These are phyloP conservation scores for Drosophila serrata DNA, from an alignment of 1,140 invertebrate genomes.

Conservation along the genomic window DNA sequence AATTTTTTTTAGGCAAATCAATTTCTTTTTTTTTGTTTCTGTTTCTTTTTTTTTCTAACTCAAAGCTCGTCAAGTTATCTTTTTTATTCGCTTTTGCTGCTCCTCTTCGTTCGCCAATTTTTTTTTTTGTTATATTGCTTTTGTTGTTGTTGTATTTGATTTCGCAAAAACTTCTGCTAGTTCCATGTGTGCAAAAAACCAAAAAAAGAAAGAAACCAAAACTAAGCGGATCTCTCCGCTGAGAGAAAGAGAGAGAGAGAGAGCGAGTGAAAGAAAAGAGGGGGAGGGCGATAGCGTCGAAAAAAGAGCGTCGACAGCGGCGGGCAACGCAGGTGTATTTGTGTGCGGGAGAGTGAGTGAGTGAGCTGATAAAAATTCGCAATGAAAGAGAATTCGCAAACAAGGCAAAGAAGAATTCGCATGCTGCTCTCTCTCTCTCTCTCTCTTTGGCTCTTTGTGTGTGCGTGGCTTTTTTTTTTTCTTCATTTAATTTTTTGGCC, in stretches of 20 bases:
- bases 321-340: conserved; percentile 38
- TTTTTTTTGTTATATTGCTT: conserved; percentile 48
- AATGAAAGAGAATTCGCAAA: conserved; percentile 51
- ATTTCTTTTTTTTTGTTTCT: conserved; percentile 4
- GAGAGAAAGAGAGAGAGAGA: conserved; percentile 1
- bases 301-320: conserved; percentile 2
- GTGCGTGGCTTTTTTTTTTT: conserved; percentile 38
- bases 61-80: conserved; percentile 50
- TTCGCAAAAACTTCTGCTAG: conserved; percentile 34
- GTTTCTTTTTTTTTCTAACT: conserved; percentile 38
- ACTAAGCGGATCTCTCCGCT: conserved; percentile 30
- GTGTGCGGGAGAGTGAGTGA: conserved; percentile 33
- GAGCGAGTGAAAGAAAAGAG: conserved; percentile 3
- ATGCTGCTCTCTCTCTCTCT: neutral
- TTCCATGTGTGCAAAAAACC: conserved; percentile 46
- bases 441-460: conserved; percentile 6
- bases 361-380: conserved; percentile 37
- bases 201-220: conserved; percentile 16
- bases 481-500: neutral
- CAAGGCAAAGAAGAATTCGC: conserved; percentile 52
- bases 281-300: conserved; percentile 17
- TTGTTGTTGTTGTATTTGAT: conserved; percentile 25
- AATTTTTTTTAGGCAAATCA: conserved; percentile 37
- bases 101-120: conserved; percentile 60
- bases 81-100: conserved; percentile 30